A percentile compares a stretch with the other conserved stretches of the same genome.
phyloP scores from a whole-genome alignment of 35 echinoderm and acorn worm genomes.

The Amphiura filiformis region DNA sequence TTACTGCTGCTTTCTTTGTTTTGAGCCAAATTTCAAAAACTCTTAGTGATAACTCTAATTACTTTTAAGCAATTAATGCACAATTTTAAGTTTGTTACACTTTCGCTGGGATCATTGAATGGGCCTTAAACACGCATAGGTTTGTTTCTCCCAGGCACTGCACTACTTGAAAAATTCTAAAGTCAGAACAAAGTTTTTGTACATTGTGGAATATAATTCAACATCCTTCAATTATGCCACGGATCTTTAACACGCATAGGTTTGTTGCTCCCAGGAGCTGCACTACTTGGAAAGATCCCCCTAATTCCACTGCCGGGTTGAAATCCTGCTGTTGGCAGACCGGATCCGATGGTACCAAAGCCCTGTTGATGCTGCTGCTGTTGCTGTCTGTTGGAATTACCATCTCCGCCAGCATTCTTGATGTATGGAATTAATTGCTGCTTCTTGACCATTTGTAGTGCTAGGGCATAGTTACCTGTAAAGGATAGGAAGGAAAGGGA shows the following conservation, averaged over 20 bases:
- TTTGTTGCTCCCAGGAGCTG: neutral
- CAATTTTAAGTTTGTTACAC: no score
- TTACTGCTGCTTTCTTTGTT: no score
- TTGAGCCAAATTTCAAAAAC: no score
- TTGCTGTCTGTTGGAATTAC: neutral
- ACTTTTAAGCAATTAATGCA: no score
- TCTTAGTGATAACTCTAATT: no score
- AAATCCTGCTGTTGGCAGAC: neutral
- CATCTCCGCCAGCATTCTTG: constrained; percentile 1
- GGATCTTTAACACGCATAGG: neutral
- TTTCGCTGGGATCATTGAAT: no score
- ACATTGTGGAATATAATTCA: no score
- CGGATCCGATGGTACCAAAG: neutral
- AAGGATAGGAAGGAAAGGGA: neutral
- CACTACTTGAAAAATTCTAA: no score
- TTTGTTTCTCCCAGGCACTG: no score
- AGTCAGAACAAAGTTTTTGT: no score
- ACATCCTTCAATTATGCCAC: neutral
- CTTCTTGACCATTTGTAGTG: constrained; percentile 95
- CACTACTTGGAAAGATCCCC: neutral
- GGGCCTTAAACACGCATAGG: no score
- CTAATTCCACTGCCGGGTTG: neutral
- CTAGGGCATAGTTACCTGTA: constrained; percentile 77
- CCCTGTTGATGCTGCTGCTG: neutral
- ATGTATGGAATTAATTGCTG: constrained; percentile 84